Evolutionary conservation across 2,888 invertebrate genomes (phyloP).

Genomic region (Drosophila prostipennis): DNA sequence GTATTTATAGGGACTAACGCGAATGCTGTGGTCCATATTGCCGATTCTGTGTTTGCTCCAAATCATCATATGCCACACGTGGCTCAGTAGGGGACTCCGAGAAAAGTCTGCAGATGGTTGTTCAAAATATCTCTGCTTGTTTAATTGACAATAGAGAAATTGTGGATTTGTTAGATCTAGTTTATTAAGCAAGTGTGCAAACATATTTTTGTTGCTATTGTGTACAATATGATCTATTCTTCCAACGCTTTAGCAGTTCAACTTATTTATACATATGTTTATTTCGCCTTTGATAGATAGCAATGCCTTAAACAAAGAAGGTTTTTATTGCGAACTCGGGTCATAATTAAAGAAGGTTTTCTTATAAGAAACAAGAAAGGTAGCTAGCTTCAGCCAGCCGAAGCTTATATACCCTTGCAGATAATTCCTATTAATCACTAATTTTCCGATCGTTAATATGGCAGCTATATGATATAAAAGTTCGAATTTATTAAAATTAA

Average conservation of each 20-base stretch:
- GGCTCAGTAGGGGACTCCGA: neutral
- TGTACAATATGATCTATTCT: neutral
- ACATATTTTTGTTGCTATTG: neutral
- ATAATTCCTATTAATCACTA: too few species aligned
- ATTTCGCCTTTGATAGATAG: too few species aligned
- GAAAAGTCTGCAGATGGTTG: neutral
- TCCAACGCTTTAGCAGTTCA: neutral
- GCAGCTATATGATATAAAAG: too few species aligned
- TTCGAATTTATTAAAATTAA: too few species aligned
- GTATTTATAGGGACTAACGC: too few species aligned
- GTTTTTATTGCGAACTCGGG: neutral
- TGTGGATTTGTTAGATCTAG: constrained; percentile 1
- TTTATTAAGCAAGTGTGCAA: neutral
- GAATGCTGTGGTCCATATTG: too few species aligned
- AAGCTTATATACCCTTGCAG: too few species aligned
- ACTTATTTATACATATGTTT: constrained; percentile 4
- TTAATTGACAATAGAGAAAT: neutral
- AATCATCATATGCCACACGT: neutral
- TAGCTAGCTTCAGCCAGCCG: too few species aligned
- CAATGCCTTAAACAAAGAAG: neutral
- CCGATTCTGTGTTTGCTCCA: too few species aligned
- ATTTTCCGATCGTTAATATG: too few species aligned
- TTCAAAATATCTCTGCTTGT: neutral
- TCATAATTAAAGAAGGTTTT: neutral
- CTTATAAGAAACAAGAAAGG: too few species aligned